These are phyloP conservation scores for Mirza zaza DNA, from an alignment of 2,113 vertebrate genomes.

Conservation along the genomic window DNA sequence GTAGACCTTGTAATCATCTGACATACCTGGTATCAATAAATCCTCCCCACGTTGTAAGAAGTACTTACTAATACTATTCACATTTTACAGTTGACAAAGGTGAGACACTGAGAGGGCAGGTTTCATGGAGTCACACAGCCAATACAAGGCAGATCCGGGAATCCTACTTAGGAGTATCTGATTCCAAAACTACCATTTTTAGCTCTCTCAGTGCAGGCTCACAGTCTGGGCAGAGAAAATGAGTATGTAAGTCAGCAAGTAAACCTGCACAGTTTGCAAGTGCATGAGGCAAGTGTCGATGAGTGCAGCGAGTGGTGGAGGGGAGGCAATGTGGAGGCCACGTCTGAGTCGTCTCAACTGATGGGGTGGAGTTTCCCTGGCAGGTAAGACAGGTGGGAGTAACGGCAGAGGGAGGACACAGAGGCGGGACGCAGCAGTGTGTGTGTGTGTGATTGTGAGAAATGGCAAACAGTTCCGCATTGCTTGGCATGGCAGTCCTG, in stretches of 20 bases:
- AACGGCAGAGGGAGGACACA: background rate
- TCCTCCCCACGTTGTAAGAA: background rate
- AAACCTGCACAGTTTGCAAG: background rate
- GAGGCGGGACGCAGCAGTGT: background rate
- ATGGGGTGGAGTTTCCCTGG: background rate
- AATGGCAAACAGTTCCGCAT: background rate
- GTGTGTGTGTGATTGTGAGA: background rate
- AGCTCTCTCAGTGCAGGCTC: background rate
- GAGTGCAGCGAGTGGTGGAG: background rate
- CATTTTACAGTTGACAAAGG: background rate
- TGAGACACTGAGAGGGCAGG: background rate
- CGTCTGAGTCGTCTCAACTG: background rate
- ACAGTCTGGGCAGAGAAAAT: background rate
- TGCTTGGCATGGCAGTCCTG: accelerated
- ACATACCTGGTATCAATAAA: background rate
- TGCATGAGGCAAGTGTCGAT: too few species aligned
- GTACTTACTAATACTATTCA: background rate
- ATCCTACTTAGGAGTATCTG: background rate
- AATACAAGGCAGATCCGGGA: background rate
- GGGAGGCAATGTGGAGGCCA: background rate
- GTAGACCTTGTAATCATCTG: background rate
- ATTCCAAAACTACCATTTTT: background rate
- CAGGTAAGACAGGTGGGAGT: background rate
- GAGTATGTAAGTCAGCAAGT: background rate
- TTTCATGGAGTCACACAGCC: background rate